Base-by-base conservation (phyloP, 1,140 invertebrate genomes). In the Neodiprion virginianus region DNA sequence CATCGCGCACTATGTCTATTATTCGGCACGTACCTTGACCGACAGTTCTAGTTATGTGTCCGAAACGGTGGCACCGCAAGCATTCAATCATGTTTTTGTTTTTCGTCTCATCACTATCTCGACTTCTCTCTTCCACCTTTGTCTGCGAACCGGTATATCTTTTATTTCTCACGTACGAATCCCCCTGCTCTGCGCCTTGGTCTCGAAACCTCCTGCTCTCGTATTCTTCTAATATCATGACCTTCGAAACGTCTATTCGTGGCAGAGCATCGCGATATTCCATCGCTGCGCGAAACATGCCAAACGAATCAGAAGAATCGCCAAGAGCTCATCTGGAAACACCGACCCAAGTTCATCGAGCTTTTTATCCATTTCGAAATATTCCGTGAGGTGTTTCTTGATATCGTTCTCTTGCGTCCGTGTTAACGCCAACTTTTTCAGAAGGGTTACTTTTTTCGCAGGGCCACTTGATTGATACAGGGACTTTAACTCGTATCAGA, bases 391-490 rank as follows among this genome's bases (percentile, higher is more conserved):
- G 14, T 53, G 50, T 53, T 53, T 53, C 14, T 53, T 0, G 14
- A 53, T 9, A 53, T 53, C 49, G n/a, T 17, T 23, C 53, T 74
- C 76, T 49, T 50, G 47, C 71, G 78, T 72, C 21, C 72, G 74
- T 48, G 67, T 66, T 10, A 79, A 71, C n/a, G 75, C 67, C 8
- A 80, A 67, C 75, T 72, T 28, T 72, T 79, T 78, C 53, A 79
- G 65, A 11, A 77, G 69, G 14, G 65, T 76, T 12, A 75, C 74
- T 75, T 79, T 80, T 69, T 73, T 68, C 14, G 75, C 78, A 48
- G 79, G 76, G 23, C 78, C 76, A 66, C 75, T 78, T 69, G 74
- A 80, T 71, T 76, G 71, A 72, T 73, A 78, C 23, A 74, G 74
- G 53, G 71, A 21, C 72, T 78, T 40, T 11, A 69, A 21, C 50